Conservation (phyloP, 2,888 invertebrate species). For the Dasysyrphus albostriatus region DNA sequence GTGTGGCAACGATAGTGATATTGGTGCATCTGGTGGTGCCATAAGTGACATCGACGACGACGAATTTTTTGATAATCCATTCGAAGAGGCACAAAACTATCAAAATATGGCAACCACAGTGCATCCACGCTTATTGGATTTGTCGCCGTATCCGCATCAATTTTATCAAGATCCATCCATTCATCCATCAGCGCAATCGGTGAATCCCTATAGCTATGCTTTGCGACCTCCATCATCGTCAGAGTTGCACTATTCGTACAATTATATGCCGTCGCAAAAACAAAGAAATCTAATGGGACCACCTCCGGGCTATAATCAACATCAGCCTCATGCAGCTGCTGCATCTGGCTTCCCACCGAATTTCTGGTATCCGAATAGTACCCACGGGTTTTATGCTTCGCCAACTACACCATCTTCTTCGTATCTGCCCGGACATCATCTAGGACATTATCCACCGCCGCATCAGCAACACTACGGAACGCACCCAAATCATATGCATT, state of each 20-base stretch:
- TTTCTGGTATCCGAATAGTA: slow-evolving; percentile 81
- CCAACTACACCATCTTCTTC: slow-evolving; percentile 57
- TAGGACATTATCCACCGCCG: slow-evolving; percentile 52
- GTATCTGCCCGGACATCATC: slow-evolving; percentile 57
- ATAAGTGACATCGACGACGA: slow-evolving; percentile 51
- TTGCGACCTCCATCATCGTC: slow-evolving; percentile 79
- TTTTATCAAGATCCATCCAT: slow-evolving; percentile 26
- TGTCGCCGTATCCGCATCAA: slow-evolving; percentile 42
- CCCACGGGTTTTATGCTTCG: slow-evolving; percentile 45
- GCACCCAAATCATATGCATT: slow-evolving; percentile 64
- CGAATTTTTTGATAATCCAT: slow-evolving; percentile 39
- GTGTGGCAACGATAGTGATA: slow-evolving; percentile 59
- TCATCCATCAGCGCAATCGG: slow-evolving; percentile 3
- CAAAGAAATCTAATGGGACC: slow-evolving; percentile 58
- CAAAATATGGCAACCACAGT: slow-evolving; percentile 57
- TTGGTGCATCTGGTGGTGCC: slow-evolving; percentile 46
- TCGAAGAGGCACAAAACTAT: slow-evolving; percentile 30
- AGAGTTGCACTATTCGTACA: slow-evolving; percentile 79
- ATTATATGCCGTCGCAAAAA: slow-evolving; percentile 74
- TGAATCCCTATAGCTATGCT: slow-evolving; percentile 38
- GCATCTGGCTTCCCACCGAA: slow-evolving; percentile 78
- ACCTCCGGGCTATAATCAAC: slow-evolving; percentile 48
- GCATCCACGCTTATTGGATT: slow-evolving; percentile 58
- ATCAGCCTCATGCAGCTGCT: slow-evolving; percentile 6
- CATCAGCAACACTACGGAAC: slow-evolving; percentile 32